These are phyloP conservation scores for Streptopelia turtur DNA, from an alignment of 2,797 vertebrate species.

Conservation along the genomic window DNA sequence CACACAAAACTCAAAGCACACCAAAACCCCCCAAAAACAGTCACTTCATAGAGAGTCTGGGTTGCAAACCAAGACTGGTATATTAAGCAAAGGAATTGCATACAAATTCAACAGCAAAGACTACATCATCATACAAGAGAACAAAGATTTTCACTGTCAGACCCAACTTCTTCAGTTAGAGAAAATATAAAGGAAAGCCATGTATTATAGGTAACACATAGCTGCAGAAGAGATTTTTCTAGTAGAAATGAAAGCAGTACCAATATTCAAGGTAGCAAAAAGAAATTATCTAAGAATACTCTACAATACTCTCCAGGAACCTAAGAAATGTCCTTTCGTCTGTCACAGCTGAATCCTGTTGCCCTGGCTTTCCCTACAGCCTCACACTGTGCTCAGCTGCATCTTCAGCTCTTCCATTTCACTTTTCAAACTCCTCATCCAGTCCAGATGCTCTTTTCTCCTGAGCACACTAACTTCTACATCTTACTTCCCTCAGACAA, in stretches of 20 bases:
- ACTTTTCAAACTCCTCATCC: background rate
- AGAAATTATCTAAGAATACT: background rate
- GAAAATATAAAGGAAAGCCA: background rate
- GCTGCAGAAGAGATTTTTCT: background rate
- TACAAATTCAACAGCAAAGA: background rate
- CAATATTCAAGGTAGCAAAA: background rate
- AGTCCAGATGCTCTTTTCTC: background rate
- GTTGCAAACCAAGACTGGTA: background rate
- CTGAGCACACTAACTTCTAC: background rate
- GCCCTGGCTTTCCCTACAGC: background rate
- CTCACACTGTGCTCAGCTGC: background rate
- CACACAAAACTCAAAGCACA: no score
- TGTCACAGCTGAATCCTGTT: background rate
- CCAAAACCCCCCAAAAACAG: no score
- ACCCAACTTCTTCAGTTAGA: background rate
- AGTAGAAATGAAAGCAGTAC: background rate
- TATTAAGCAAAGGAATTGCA: background rate
- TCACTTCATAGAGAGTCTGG: background rate
- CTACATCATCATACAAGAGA: background rate
- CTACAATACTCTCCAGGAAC: background rate
- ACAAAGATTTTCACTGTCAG: background rate
- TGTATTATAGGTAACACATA: background rate
- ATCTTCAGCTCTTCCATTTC: background rate
- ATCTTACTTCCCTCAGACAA: background rate
- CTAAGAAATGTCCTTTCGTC: background rate